Evolutionary conservation across 2,888 invertebrate genomes (phyloP).

Genomic region (Luperina testacea): DNA sequence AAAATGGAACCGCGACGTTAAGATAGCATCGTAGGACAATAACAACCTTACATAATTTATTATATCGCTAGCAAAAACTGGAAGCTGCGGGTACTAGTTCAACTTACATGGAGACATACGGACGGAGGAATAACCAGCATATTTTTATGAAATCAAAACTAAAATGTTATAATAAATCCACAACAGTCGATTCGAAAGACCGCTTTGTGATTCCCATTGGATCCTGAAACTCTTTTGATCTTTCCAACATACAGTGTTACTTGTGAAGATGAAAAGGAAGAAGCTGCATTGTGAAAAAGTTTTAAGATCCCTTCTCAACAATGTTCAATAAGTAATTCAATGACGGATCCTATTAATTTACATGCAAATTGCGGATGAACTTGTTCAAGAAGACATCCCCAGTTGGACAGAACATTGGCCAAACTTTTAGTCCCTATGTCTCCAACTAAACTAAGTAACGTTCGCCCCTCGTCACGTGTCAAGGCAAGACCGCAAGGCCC

Average conservation of each 20-base stretch:
- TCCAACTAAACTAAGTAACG: constrained; percentile 71
- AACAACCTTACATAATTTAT: constrained; percentile 85
- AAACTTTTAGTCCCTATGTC: constrained; percentile 60
- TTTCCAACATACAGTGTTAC: background rate
- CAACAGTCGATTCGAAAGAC: background rate
- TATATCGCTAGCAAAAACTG: constrained; percentile 82
- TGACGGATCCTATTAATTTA: constrained; percentile 50
- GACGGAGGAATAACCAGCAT: constrained; percentile 32
- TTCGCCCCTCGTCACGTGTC: constrained; percentile 80
- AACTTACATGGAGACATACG: constrained; percentile 60
- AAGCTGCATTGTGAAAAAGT: background rate
- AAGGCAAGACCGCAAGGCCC: constrained; percentile 71
- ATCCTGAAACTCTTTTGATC: background rate
- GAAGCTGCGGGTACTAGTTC: constrained; percentile 67
- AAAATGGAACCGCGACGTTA: constrained; percentile 77
- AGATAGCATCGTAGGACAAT: constrained; percentile 86
- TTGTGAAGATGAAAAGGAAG: background rate
- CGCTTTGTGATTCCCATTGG: too few relatives aligned
- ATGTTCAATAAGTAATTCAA: constrained; percentile 22
- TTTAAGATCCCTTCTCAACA: background rate
- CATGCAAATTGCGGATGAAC: constrained; percentile 50
- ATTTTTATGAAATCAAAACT: background rate
- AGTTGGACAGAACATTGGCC: constrained; percentile 43
- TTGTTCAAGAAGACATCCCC: constrained; percentile 42
- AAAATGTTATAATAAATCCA: too few relatives aligned